These are phyloP conservation scores for Cephus pulcher DNA, from an alignment of 2,888 invertebrate genomes.

Conservation along the genomic window DNA sequence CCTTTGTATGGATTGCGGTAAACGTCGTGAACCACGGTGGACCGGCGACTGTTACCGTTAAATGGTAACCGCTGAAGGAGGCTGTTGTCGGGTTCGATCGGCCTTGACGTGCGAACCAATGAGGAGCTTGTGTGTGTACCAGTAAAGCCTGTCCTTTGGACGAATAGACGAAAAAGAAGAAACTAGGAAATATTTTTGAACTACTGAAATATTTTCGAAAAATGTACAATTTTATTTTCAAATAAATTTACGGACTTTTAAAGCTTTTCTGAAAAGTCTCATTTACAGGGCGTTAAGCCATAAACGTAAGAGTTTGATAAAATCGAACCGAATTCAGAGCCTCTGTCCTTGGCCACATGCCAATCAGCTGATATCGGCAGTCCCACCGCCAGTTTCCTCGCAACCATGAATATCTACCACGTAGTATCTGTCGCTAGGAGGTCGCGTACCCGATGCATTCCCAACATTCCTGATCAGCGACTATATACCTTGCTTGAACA, in stretches of 20 bases:
- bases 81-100: not conserved
- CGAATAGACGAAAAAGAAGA: not conserved
- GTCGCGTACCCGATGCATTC: conserved; percentile 24
- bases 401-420: conserved; percentile 2
- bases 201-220: not conserved
- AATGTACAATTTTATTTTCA: not conserved
- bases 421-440: conserved; percentile 13
- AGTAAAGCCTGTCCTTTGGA: not conserved
- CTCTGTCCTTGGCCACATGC: conserved; percentile 17
- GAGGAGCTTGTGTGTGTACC: not conserved
- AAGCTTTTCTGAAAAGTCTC: not conserved
- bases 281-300: not conserved
- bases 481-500: conserved; percentile 25
- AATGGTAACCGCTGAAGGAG: conserved; percentile 2
- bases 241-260: not conserved
- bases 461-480: conserved; percentile 31
- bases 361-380: conserved; percentile 21
- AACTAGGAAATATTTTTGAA: not conserved
- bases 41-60: not conserved
- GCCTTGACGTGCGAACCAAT: not conserved
- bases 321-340: conserved; percentile 10
- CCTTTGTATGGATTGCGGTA: conserved; percentile 8
- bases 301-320: not conserved
- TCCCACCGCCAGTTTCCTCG: not conserved
- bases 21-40: conserved; percentile 4